A percentile compares a stretch with the other conserved stretches of the same genome.
phyloP scores from a whole-genome alignment of 2,888 invertebrate genomes.

The Luffia ferchaultella region DNA sequence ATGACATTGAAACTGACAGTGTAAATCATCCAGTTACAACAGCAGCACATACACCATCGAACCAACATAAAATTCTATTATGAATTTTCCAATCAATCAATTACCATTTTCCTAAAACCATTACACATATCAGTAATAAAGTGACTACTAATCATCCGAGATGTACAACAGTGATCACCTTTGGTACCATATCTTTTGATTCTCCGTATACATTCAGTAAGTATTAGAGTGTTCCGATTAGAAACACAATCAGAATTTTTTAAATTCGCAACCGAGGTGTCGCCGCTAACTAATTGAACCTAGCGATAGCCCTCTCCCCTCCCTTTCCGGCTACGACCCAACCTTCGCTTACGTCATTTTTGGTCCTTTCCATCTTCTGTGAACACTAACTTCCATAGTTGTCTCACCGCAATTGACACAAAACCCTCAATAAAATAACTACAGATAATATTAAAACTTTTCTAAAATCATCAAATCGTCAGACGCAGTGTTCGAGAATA shows the following conservation, averaged over 20 bases:
- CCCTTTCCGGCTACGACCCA: background rate
- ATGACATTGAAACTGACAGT: background rate
- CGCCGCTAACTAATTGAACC: background rate
- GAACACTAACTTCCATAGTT: background rate
- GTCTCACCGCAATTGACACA: background rate
- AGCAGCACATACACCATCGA: background rate
- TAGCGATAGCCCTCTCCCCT: too few species aligned
- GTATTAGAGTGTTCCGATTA: conserved; percentile 30
- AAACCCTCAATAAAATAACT: background rate
- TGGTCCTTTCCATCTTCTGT: background rate
- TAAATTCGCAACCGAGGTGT: background rate
- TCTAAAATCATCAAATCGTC: too few species aligned
- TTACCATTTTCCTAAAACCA: conserved; percentile 2
- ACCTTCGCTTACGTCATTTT: background rate
- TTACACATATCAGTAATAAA: background rate
- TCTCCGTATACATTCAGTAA: conserved; percentile 50
- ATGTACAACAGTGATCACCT: conserved; percentile 28
- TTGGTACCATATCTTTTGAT: conserved; percentile 28
- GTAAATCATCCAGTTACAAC: conserved; percentile 9
- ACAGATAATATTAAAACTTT: background rate
- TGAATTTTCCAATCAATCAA: background rate
- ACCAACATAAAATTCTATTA: background rate
- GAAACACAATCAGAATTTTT: background rate
- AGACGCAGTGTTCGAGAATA: conserved; percentile 6
- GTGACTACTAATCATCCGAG: background rate